Percentiles rank a stretch among this genome's conserved stretches.
phyloP scores from a whole-genome alignment of 1,140 invertebrate species.

The Ptiloglossa arizonensis region DNA sequence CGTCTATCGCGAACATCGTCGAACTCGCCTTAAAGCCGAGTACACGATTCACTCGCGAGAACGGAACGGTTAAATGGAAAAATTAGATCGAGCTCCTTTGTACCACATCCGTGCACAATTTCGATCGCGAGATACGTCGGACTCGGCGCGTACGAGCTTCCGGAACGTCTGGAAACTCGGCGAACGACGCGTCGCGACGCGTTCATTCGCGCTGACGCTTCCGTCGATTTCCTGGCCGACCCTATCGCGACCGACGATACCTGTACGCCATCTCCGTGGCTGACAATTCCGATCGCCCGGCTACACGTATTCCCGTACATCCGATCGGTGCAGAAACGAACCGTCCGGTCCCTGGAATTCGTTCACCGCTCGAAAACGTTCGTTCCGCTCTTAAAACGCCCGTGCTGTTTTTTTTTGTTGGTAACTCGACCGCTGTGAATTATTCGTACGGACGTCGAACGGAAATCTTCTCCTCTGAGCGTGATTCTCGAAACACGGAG shows the following conservation, averaged over 20 bases:
- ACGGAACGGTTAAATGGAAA: not conserved
- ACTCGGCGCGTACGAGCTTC: not conserved
- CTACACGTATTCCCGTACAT: too few relatives aligned
- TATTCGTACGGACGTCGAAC: too few relatives aligned
- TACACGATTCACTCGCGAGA: slow-evolving; percentile 26
- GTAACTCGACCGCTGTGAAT: too few relatives aligned
- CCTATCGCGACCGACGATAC: slow-evolving; percentile 14
- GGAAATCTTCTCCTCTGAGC: too few relatives aligned
- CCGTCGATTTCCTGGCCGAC: slow-evolving; percentile 38
- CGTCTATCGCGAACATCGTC: not conserved
- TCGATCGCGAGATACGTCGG: not conserved
- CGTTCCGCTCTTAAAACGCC: too few relatives aligned
- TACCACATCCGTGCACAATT: not conserved
- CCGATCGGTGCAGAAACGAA: too few relatives aligned
- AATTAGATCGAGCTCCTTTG: not conserved
- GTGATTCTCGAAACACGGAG: too few relatives aligned
- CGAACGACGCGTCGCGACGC: not conserved
- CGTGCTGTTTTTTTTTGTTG: too few relatives aligned
- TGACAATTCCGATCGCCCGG: slow-evolving; percentile 21
- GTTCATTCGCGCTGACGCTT: slow-evolving; percentile 47
- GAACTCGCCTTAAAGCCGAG: not conserved
- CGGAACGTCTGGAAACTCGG: slow-evolving; percentile 12
- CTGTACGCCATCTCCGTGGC: slow-evolving; percentile 7
- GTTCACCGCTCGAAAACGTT: too few relatives aligned
- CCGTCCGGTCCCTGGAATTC: too few relatives aligned